These are phyloP conservation scores for Pogona vitticeps DNA, from an alignment of 2,113 vertebrate species.

Conservation along the genomic window DNA sequence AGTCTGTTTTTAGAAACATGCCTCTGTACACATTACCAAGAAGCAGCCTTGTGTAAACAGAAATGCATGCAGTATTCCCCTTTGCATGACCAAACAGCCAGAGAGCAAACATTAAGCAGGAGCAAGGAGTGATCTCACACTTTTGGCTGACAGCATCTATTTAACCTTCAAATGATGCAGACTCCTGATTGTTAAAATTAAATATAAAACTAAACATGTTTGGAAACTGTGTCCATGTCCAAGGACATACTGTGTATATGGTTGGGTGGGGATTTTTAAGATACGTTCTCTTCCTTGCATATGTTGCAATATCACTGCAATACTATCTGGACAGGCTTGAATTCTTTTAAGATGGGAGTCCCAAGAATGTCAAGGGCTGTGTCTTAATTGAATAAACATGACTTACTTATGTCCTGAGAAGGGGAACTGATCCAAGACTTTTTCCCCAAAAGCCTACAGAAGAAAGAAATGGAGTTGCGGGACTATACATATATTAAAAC, in stretches of 20 bases:
- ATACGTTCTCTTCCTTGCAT: slow-evolving; percentile 22
- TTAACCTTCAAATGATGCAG: background rate
- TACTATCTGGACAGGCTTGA: slow-evolving; percentile 32
- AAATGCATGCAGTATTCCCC: background rate
- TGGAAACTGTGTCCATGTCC: slow-evolving; percentile 2
- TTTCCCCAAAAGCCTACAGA: background rate
- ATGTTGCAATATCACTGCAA: slow-evolving; percentile 8
- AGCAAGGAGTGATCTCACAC: background rate
- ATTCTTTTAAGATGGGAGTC: background rate
- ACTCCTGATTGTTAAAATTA: background rate
- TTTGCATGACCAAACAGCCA: slow-evolving; percentile 5
- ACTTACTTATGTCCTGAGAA: background rate
- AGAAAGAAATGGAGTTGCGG: background rate
- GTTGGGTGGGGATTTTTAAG: background rate
- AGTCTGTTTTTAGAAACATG: background rate
- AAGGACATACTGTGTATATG: too few species aligned
- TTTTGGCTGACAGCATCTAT: background rate
- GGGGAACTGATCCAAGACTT: background rate
- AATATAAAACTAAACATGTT: background rate
- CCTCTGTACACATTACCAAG: background rate
- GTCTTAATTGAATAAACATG: background rate
- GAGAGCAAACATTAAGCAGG: background rate
- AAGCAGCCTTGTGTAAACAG: background rate
- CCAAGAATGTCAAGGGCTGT: background rate
- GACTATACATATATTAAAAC: background rate